Evolutionary conservation across 2,888 invertebrate genomes (phyloP).

Genomic region (Pyralis farinalis): DNA sequence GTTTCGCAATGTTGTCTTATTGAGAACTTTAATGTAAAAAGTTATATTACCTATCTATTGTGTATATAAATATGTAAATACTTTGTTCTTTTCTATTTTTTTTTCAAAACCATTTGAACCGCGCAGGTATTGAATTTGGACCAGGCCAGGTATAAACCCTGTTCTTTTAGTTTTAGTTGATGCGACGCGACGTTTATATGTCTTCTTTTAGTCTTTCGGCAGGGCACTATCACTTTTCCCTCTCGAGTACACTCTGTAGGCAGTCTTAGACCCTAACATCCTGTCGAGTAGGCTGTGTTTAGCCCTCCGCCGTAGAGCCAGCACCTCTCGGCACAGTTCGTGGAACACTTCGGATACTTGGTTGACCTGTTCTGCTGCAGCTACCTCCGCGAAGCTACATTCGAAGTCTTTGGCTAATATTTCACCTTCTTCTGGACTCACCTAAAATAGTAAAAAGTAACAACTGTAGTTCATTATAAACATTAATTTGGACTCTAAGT

Average conservation of each 20-base stretch:
- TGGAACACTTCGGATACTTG: constrained; percentile 92
- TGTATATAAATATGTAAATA: too few species aligned
- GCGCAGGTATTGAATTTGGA: too few species aligned
- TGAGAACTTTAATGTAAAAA: too few species aligned
- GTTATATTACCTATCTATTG: too few species aligned
- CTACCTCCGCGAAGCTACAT: constrained; percentile 92
- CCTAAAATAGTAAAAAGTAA: constrained; percentile 49
- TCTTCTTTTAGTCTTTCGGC: constrained; percentile 85
- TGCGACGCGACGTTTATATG: too few species aligned
- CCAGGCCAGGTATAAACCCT: too few species aligned
- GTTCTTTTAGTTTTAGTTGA: too few species aligned
- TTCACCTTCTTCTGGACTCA: constrained; percentile 93
- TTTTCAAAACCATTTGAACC: too few species aligned
- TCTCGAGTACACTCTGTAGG: constrained; percentile 87
- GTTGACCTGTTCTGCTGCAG: constrained; percentile 93
- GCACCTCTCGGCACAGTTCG: constrained; percentile 91
- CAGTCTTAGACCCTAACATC: constrained; percentile 89
- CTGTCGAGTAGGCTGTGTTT: constrained; percentile 92
- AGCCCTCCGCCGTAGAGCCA: constrained; percentile 88
- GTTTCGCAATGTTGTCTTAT: too few species aligned
- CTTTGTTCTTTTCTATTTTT: too few species aligned
- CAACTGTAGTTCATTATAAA: too few species aligned
- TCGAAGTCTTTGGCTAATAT: constrained; percentile 93
- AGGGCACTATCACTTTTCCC: constrained; percentile 95
- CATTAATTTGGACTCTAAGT: too few species aligned